Base-by-base conservation (phyloP, 2,888 invertebrate species). In the Zaprionus bogoriensis region DNA sequence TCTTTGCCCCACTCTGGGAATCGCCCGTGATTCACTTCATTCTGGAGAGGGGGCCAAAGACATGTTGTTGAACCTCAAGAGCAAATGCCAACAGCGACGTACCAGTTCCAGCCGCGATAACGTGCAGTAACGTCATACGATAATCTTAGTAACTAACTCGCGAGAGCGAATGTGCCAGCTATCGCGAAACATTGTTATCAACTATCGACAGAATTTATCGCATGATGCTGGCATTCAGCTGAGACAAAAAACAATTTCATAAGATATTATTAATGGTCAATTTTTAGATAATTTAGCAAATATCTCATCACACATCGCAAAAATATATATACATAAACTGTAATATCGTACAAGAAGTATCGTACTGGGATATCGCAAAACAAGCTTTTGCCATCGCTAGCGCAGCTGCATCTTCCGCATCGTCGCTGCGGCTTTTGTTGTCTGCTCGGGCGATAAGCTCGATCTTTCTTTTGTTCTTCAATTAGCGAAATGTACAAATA, bases 11-110 rank as follows among this genome's bases (percentile, higher is more conserved):
- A 7, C 17, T 5, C 32, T 14, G 14, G 32, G 32, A 36, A 17
- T 53, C 39, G 14, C 20, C 20, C 48, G 41, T 71, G 71, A 67
- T 45, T 67, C 71, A 62, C 32, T n/a, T 7, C 6, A 3, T 10
- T 0, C 32, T 3, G 14, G 14, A 7, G 32, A 41, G 10, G 14
- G n/a, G 30, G 17, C 0, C 50, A 14, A 36, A 3, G 12, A 46
- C 39, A 55, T 70, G 68, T 46, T 65, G 55, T 72, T 73, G 73
- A 72, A 68, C 61, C 65, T 73, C 32, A 58, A 55, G 38, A 32
- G 14, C 32, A 14, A 19, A 6, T 17, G 7, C 3, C 19, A 23
- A 23, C 6, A 32, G n/a, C 17, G 4, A 23, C 4, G 38, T n/a
- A n/a, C n/a, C 20, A 17, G 7, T 36, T 36, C 7, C 32, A 14